phyloP scores from a whole-genome alignment of 2,797 vertebrate species.

The Anguilla anguilla region DNA sequence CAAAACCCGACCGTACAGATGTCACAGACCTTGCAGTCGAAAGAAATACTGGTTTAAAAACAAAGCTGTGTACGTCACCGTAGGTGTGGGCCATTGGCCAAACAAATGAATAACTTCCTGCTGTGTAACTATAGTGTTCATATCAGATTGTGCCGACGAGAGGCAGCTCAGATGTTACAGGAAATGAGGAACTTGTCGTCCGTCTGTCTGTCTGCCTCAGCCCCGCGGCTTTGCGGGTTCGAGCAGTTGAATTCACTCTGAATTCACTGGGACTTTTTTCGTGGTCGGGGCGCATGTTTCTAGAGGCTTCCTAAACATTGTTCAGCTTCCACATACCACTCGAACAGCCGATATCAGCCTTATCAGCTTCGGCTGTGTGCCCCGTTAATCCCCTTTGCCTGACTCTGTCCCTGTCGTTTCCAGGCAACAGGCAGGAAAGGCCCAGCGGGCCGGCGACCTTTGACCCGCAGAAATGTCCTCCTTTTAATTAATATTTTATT shows the following conservation, averaged over 20 bases:
- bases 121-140: slow-evolving; percentile 40
- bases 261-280: slow-evolving; percentile 50
- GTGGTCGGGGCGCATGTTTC: slow-evolving; percentile 59
- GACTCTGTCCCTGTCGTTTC: slow-evolving; percentile 46
- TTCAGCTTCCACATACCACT: slow-evolving; percentile 42
- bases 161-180: slow-evolving; percentile 21
- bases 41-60: slow-evolving; percentile 33
- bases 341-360: slow-evolving; percentile 34
- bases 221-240: slow-evolving; percentile 54
- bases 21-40: background rate
- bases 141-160: slow-evolving; percentile 34
- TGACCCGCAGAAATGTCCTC: slow-evolving; percentile 35
- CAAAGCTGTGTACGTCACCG: slow-evolving; percentile 28
- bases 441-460: slow-evolving; percentile 19
- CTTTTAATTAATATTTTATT: slow-evolving; percentile 29
- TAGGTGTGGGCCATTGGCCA: slow-evolving; percentile 46
- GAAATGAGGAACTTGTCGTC: slow-evolving; percentile 47
- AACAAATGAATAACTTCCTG: slow-evolving; percentile 46
- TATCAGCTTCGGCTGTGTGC: slow-evolving; percentile 42
- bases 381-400: slow-evolving; percentile 29
- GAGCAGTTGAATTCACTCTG: slow-evolving; percentile 51
- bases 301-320: slow-evolving; percentile 34
- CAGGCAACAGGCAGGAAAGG: slow-evolving; percentile 55
- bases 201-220: slow-evolving; percentile 26
- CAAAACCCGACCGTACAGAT: background rate